Evolutionary conservation across 92 coral and sea anemone species (phyloP).

Genomic region (Anthopleura xanthogrammica): DNA sequence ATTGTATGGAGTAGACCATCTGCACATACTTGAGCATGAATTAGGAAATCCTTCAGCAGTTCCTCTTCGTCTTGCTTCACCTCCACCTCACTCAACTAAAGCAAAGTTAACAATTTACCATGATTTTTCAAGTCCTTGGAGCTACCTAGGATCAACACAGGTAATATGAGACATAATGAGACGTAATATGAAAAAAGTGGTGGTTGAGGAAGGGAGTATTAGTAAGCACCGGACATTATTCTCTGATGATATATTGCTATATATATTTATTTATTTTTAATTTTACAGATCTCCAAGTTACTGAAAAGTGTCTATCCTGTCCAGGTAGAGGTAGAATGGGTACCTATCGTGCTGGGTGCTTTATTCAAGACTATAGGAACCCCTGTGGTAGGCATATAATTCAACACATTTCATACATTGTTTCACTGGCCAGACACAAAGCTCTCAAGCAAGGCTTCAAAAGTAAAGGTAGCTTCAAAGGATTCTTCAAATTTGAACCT

Average conservation of each 20-base stretch:
- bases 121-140: constrained; percentile 98
- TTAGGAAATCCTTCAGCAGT: constrained; percentile 63
- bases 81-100: constrained; percentile 60
- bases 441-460: no score
- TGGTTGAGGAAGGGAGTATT: no score
- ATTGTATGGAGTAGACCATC: constrained; percentile 83
- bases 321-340: constrained; percentile 93
- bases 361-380: constrained; percentile 89
- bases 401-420: no score
- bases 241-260: not conserved
- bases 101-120: constrained; percentile 85
- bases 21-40: constrained; percentile 82
- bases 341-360: constrained; percentile 87
- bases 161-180: constrained; percentile 39
- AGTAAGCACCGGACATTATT: no score
- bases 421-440: no score
- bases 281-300: constrained; percentile 62
- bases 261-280: not conserved
- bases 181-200: no score
- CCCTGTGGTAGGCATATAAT: constrained; percentile 69
- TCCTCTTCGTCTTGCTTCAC: constrained; percentile 54
- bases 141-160: constrained; percentile 95
- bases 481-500: no score
- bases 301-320: constrained; percentile 75
- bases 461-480: no score